Evolutionary conservation across 2,113 vertebrate genomes (phyloP).

Genomic region (Hippoglossus stenolepis): DNA sequence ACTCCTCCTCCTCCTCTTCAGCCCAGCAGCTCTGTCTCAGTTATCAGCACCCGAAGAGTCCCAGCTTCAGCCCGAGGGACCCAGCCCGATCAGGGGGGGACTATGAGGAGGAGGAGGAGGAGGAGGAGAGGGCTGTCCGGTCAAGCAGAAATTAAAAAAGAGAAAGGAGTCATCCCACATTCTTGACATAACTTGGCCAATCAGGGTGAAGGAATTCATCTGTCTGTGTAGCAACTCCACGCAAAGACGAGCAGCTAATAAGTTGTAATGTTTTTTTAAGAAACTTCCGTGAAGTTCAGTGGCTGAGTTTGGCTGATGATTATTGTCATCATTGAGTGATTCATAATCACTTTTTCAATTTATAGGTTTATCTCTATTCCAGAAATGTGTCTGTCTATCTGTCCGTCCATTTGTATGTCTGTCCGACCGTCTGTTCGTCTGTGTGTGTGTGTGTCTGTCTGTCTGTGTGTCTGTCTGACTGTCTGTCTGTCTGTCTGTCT

Average conservation of each 20-base stretch:
- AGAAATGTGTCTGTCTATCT: too few relatives aligned
- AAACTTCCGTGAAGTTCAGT: neutral
- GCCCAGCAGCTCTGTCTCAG: neutral
- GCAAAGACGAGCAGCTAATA: conserved; percentile 16
- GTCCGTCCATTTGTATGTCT: too few relatives aligned
- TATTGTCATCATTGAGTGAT: too few relatives aligned
- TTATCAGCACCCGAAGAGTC: neutral
- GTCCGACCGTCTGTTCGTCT: too few relatives aligned
- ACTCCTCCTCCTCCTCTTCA: conserved; percentile 43
- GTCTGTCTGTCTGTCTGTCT: too few relatives aligned
- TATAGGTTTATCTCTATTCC: too few relatives aligned
- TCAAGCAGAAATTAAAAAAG: conserved; percentile 28
- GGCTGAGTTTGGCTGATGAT: neutral
- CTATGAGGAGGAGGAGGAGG: neutral
- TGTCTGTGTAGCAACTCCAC: neutral
- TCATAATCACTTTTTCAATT: too few relatives aligned
- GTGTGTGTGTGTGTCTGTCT: too few relatives aligned
- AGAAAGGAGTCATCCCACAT: conserved; percentile 56
- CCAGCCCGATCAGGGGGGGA: neutral
- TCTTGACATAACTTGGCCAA: conserved; percentile 55
- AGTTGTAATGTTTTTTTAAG: conserved; percentile 4
- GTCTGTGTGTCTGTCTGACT: too few relatives aligned
- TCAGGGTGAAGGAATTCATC: conserved; percentile 48
- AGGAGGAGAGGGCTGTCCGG: neutral
- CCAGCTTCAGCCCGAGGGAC: neutral